A percentile compares a stretch with the other conserved stretches of the same genome.
phyloP scores from a whole-genome alignment of 2,113 vertebrate genomes.

The Crotalus viridis region DNA sequence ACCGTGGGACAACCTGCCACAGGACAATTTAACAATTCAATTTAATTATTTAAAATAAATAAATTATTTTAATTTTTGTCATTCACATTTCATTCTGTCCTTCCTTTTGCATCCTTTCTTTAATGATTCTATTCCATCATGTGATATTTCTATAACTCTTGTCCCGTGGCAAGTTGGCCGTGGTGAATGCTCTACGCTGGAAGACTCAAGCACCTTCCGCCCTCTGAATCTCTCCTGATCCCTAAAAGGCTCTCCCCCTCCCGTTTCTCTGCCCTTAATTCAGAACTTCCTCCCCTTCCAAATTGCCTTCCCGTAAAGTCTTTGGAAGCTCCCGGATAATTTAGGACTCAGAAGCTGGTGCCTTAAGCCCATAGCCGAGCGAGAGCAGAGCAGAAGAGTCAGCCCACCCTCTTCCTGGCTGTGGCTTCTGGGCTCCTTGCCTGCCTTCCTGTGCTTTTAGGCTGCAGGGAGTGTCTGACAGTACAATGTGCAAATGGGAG shows the following conservation, averaged over 20 bases:
- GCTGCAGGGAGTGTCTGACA: neutral
- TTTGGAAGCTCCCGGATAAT: neutral
- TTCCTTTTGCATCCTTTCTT: neutral
- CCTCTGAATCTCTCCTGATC: neutral
- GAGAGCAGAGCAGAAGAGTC: neutral
- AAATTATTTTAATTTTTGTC: neutral
- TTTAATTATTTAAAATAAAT: neutral
- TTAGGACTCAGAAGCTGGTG: neutral
- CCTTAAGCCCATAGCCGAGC: neutral
- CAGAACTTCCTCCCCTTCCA: neutral
- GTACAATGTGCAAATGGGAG: fast-evolving
- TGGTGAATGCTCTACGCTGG: neutral
- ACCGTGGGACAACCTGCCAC: too few relatives aligned
- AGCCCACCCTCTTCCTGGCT: neutral
- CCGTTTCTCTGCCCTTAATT: neutral
- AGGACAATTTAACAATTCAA: neutral
- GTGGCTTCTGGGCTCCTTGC: neutral
- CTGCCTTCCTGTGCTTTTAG: neutral
- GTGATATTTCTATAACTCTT: neutral
- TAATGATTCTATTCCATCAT: neutral
- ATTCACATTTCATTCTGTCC: neutral
- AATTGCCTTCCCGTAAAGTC: neutral
- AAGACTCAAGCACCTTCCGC: neutral
- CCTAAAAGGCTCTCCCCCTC: neutral
- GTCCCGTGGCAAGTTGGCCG: neutral